A percentile compares a stretch with the other conserved stretches of the same genome.
phyloP scores from a whole-genome alignment of 2,113 vertebrate species.

The Zosterops japonicus region DNA sequence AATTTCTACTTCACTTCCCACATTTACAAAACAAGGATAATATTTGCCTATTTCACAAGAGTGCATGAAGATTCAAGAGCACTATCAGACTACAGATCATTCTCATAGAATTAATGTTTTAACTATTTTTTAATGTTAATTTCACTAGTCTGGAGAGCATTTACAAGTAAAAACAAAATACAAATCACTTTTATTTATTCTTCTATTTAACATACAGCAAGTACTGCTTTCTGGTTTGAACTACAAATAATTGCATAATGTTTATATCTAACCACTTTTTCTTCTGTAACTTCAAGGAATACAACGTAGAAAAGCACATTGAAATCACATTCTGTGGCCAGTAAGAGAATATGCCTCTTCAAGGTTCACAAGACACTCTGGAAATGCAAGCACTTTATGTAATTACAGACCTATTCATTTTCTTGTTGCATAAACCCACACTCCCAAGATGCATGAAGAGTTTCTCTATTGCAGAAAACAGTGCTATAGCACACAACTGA shows the following conservation, averaged over 20 bases:
- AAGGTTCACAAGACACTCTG: background rate
- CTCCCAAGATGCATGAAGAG: background rate
- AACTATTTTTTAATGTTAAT: constrained; percentile 17
- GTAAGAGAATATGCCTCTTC: background rate
- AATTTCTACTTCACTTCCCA: constrained; percentile 57
- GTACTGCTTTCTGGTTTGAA: background rate
- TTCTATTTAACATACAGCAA: background rate
- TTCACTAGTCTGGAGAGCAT: background rate
- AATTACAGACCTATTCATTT: background rate
- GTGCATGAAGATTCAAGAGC: background rate
- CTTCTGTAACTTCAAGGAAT: background rate
- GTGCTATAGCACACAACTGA: background rate
- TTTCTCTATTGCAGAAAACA: background rate
- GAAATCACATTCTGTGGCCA: background rate
- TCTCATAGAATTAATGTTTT: background rate
- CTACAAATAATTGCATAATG: background rate
- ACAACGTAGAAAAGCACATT: background rate
- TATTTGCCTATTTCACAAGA: constrained; percentile 50
- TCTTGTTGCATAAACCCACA: background rate
- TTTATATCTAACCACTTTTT: background rate
- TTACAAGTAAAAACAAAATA: background rate
- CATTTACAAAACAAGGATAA: constrained; percentile 42
- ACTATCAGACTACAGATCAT: constrained; percentile 18
- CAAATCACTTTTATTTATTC: background rate
- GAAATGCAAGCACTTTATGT: background rate